Evolutionary conservation across 2,113 vertebrate species (phyloP), one percentile per base, ranked within the genome.

Genomic region (Mormyrus iriodes): DNA sequence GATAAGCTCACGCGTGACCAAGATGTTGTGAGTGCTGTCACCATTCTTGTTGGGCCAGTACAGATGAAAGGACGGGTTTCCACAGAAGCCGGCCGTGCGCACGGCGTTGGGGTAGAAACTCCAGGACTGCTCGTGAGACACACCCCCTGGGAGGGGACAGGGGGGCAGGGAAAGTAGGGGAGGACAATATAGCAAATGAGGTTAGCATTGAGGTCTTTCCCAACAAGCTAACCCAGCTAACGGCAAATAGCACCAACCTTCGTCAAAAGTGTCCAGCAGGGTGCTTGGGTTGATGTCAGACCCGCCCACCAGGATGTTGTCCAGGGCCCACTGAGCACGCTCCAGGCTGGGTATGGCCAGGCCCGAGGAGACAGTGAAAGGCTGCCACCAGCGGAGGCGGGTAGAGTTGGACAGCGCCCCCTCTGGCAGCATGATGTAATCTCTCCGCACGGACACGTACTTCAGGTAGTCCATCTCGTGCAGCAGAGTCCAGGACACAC

Each of bases 391-490:
- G 90, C 98, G 97, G 90, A 99, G 93, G 21, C 98, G 97, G 0
- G 98, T 99, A 6, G 97, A 97, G 31, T 99, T 99, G 88, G 97
- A 98, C 89, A 99, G 95, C 1, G 98, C 97, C 0, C 93, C 96
- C 90, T 99, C 97, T 0, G 98, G 98, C 1, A 99, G 96, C 2
- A 97, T 95, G 55, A 99, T 98, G 89, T 99, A 99, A 93, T 99
- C 98, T 0, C 98, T 97, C 90, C 98, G 95, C 92, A 99, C 97
- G 0, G 97, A 97, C 91, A 97, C 96, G 35, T 99, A 99, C 93
- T 99, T 99, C 35, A 99, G 96, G 92, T 98, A 99, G 95, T 99
- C 98, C 98, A 99, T 99, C 94, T 99, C 98, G 24, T 99, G 98
- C 42, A 99, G 97, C 90, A 99, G 94, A 8, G 95, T 97, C 98